Conservation (phyloP, 2,797 vertebrate genomes). For the Malurus splendens region DNA sequence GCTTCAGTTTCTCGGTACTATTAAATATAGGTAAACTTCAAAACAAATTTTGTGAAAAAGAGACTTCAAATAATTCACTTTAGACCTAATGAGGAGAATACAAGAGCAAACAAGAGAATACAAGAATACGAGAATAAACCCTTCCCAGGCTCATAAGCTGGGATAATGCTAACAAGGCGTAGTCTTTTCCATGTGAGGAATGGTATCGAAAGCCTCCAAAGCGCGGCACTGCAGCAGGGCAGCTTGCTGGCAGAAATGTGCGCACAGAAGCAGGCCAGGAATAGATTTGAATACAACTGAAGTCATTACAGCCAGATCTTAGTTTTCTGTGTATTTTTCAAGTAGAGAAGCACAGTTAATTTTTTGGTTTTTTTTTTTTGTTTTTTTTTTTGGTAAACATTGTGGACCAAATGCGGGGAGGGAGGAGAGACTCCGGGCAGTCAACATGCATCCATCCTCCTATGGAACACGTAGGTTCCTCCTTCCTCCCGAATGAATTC, state of each 20-base stretch:
- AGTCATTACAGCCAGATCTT: neutral
- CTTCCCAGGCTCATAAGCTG: neutral
- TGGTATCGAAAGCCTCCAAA: neutral
- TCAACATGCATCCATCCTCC: neutral
- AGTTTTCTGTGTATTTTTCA: neutral
- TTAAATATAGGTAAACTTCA: neutral
- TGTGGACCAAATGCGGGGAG: neutral
- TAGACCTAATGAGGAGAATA: neutral
- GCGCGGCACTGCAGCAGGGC: fast-evolving
- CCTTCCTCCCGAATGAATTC: neutral
- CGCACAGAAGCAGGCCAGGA: neutral
- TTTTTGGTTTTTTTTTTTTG: no score
- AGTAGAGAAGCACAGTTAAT: neutral
- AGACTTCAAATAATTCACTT: neutral
- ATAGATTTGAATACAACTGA: neutral
- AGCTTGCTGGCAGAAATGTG: neutral
- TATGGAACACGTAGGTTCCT: neutral
- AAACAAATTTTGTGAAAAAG: neutral
- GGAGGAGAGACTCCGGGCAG: neutral
- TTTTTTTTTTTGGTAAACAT: neutral
- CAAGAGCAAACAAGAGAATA: neutral
- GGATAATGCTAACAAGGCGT: neutral
- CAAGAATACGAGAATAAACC: neutral
- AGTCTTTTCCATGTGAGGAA: constrained; percentile 26
- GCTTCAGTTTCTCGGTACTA: neutral